Evolutionary conservation across 2,113 vertebrate species (phyloP), one percentile per base, ranked within the genome.

Genomic region (Myotis brandtii): DNA sequence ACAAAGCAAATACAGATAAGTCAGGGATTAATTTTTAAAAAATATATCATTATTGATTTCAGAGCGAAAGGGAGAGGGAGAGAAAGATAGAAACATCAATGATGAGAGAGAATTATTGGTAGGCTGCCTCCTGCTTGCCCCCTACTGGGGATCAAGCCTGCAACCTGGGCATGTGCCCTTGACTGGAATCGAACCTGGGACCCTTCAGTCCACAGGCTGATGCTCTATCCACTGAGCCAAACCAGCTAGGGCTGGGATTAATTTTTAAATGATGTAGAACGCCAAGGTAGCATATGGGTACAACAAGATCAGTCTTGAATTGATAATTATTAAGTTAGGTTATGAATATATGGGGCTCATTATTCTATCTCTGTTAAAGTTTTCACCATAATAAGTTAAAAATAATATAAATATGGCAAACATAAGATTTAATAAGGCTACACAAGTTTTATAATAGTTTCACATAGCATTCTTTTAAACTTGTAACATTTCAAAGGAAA

Each of bases 401-500:
- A 64, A 40, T 72, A 34, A 77, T 30, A 70, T 64, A 73, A 56
- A 62, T 70, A 56, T 77, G 40, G 10, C 9, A 82, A 93, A 84
- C 70, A 0, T 30, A 67, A 84, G 11, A 70, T 46, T n/a, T 95
- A 62, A 32, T 62, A 52, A 81, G 23, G 4, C 25, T 32, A 34
- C 14, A 83, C 0, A 25, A 67, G 32, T 86, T 86, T 67, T 72
- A 46, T n/a, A 83, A 2, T 66, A 46, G 13, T 76, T 87, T 66
- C 14, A 85, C 30, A 62, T 70, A 70, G n/a, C 23, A 40, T 76
- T 77, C 13, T 86, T 70, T 70, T 75, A 79, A 86, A n/a, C 4
- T 77, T 72, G 0, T 25, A 75, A 77, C n/a, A 52, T 93, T 95
- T 82, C 54, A 83, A 86, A 87, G 64, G 54, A 73, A 87, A 69